A percentile compares a stretch with the other conserved stretches of the same genome.
These are phyloP conservation scores for Falco concolor DNA, from an alignment of 2,797 vertebrate genomes.

Conservation along the genomic window DNA sequence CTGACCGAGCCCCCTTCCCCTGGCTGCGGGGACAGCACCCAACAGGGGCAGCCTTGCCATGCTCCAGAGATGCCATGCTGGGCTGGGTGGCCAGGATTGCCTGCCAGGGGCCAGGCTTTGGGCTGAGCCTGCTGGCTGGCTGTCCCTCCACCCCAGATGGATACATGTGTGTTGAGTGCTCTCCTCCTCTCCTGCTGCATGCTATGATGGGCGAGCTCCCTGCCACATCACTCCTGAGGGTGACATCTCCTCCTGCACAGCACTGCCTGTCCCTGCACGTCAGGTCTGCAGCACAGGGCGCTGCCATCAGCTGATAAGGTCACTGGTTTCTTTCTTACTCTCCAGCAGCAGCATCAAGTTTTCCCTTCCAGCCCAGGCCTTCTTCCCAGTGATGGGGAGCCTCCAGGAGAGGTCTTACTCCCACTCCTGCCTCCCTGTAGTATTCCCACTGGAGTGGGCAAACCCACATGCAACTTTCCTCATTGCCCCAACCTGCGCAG, in stretches of 20 bases:
- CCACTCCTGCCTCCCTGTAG: not conserved
- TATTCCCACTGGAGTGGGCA: not conserved
- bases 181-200: not conserved
- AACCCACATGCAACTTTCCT: not conserved
- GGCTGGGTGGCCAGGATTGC: not conserved
- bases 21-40: not conserved
- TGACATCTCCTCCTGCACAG: not conserved
- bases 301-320: not conserved
- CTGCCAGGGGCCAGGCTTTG: not conserved
- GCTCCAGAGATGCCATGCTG: not conserved
- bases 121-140: not conserved
- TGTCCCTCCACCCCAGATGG: not conserved
- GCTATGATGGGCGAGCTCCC: not conserved
- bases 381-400: not conserved
- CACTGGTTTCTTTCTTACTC: not conserved
- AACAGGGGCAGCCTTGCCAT: not conserved
- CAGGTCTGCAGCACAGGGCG: not conserved
- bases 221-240: not conserved
- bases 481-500: accelerated
- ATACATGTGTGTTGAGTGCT: not conserved
- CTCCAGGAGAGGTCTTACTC: not conserved
- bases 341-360: not conserved
- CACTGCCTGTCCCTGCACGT: accelerated
- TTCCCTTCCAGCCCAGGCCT: not conserved
- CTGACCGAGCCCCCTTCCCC: too few relatives aligned